Evolutionary conservation across 1,140 invertebrate species (phyloP).

Genomic region (Gonatopus flavifemur): DNA sequence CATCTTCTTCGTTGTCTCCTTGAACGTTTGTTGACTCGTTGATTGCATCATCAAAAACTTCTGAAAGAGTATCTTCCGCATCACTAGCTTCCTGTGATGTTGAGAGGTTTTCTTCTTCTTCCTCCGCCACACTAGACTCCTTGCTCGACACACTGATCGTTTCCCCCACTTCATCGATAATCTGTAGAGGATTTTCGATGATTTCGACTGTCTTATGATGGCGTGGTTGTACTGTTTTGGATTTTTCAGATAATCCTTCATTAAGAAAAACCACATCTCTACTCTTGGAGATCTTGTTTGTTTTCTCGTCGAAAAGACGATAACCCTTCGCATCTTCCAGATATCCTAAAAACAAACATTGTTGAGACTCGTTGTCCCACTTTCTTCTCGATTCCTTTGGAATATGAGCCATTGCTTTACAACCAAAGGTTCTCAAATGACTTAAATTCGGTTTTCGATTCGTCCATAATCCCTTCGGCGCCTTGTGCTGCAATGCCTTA

Average conservation of each 20-base stretch:
- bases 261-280: constrained; percentile 39
- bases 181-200: neutral
- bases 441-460: constrained; percentile 52
- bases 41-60: neutral
- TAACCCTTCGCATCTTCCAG: constrained; percentile 41
- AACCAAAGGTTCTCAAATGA: constrained; percentile 51
- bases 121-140: constrained; percentile 13
- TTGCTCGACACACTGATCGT: neutral
- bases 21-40: neutral
- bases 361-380: constrained; percentile 42
- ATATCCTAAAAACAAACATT: constrained; percentile 47
- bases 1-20: neutral
- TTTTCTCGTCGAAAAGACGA: constrained; percentile 30
- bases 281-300: constrained; percentile 25
- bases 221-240: neutral
- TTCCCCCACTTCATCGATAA: neutral
- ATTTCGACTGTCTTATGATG: neutral
- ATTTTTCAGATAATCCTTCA: neutral
- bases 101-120: neutral
- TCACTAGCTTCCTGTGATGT: neutral
- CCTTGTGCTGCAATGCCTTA: constrained; percentile 44
- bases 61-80: neutral
- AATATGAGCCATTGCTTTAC: constrained; percentile 45
- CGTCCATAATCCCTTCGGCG: constrained; percentile 49
- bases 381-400: constrained; percentile 45